Percentiles rank a stretch among this genome's conserved stretches.
phyloP scores from a whole-genome alignment of 2,888 invertebrate species.

The Sphaeridia pumilis region DNA sequence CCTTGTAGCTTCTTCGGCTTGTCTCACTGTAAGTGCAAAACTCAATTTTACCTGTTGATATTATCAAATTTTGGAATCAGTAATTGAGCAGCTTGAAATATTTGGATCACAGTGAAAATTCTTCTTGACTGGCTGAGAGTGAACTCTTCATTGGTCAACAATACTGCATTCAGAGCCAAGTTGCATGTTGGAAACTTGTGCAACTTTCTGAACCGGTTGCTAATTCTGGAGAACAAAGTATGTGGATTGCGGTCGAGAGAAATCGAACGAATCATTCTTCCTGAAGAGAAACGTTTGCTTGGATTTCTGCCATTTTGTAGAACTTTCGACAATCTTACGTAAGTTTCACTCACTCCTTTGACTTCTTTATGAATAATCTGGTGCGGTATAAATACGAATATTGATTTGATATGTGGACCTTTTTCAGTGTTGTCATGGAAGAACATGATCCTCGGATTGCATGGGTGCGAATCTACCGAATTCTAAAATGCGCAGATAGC shows the following conservation, averaged over 20 bases:
- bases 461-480: conserved; percentile 19
- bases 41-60: background rate
- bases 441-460: conserved; percentile 13
- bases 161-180: conserved; percentile 21
- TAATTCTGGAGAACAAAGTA: conserved; percentile 19
- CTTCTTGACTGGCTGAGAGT: conserved; percentile 31
- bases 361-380: background rate
- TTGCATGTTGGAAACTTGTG: conserved; percentile 26
- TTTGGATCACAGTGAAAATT: conserved; percentile 28
- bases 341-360: no score
- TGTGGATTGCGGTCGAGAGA: conserved; percentile 17
- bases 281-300: conserved; percentile 32
- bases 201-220: conserved; percentile 28
- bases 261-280: conserved; percentile 27
- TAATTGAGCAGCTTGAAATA: background rate
- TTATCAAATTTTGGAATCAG: background rate
- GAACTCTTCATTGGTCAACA: conserved; percentile 17
- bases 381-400: background rate
- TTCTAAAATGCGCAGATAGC: conserved; percentile 18
- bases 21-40: conserved; percentile 31
- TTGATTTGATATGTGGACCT: background rate
- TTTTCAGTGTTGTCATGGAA: conserved; percentile 8
- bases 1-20: conserved; percentile 19
- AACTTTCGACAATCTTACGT: conserved; percentile 20
- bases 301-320: conserved; percentile 31